These are phyloP conservation scores for Heterochromis multidens DNA, from an alignment of 2,113 vertebrate species.

Conservation along the genomic window DNA sequence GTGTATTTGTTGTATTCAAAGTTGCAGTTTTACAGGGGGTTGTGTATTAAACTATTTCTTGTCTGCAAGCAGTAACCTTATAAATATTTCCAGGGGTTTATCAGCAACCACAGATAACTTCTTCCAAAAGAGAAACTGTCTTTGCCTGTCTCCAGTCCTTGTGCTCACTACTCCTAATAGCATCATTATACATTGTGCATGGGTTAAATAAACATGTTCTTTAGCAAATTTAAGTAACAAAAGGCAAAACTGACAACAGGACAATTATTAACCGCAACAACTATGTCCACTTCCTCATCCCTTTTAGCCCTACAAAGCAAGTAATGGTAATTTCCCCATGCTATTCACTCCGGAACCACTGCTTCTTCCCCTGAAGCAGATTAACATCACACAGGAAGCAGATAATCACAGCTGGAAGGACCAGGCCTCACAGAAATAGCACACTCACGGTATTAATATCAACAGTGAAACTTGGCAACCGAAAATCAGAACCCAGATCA, in stretches of 20 bases:
- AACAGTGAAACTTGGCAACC: background rate
- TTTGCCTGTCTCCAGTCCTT: background rate
- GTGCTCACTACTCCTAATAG: background rate
- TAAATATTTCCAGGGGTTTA: background rate
- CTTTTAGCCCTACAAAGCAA: background rate
- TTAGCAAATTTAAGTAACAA: background rate
- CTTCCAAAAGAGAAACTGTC: background rate
- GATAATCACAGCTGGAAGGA: conserved; percentile 55
- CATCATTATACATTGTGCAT: background rate
- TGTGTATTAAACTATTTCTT: background rate
- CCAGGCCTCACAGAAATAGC: conserved; percentile 41
- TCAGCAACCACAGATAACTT: background rate
- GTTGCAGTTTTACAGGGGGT: background rate
- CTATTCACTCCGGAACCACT: conserved; percentile 45
- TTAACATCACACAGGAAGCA: conserved; percentile 67
- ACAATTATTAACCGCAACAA: background rate
- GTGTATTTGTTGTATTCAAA: background rate
- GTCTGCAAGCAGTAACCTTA: background rate
- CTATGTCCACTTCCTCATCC: conserved; percentile 7
- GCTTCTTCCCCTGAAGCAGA: conserved; percentile 59
- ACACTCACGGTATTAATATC: conserved; percentile 32
- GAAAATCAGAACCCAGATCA: background rate
- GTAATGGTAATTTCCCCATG: conserved; percentile 33
- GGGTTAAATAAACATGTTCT: background rate
- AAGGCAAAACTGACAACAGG: background rate